Percentiles rank a stretch among this genome's conserved stretches.
Conservation (phyloP, 2,797 vertebrate species). For the Oryzias dopingdopingensis region DNA sequence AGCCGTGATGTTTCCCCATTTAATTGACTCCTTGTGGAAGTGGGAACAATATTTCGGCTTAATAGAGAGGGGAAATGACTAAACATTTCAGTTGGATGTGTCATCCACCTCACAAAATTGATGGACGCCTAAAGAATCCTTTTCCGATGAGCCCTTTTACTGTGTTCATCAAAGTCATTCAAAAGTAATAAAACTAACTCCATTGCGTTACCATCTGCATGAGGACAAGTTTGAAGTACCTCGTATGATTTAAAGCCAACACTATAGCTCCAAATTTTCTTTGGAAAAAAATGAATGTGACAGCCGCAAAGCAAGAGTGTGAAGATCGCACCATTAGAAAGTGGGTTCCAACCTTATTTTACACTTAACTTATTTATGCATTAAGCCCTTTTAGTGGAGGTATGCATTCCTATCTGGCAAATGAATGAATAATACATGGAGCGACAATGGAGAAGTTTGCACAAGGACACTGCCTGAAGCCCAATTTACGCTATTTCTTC, state of each 20-base stretch:
- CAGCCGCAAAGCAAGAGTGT: constrained; percentile 11
- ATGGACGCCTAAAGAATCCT: constrained; percentile 54
- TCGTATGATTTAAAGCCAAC: constrained; percentile 50
- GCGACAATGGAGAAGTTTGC: constrained; percentile 3
- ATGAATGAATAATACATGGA: background rate
- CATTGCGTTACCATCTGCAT: constrained; percentile 47
- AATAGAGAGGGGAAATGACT: constrained; percentile 60
- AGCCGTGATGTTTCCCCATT: constrained; percentile 30
- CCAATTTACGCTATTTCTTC: constrained; percentile 23
- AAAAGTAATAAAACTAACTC: constrained; percentile 56
- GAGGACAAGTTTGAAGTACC: constrained; percentile 31
- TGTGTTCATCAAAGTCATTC: constrained; percentile 61
- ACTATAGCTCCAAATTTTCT: constrained; percentile 34
- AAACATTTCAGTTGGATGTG: constrained; percentile 46
- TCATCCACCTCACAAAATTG: constrained; percentile 54
- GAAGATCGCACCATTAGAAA: background rate
- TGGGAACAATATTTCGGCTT: constrained; percentile 44
- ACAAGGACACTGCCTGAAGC: constrained; percentile 18
- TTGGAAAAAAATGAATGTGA: constrained; percentile 21
- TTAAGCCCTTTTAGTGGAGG: constrained; percentile 6
- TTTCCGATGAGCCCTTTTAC: constrained; percentile 43
- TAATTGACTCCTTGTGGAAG: constrained; percentile 45
- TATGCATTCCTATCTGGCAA: background rate
- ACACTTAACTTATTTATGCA: background rate
- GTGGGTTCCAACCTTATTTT: background rate